A percentile compares a stretch with the other conserved stretches of the same genome.
These are phyloP conservation scores for Chaenogobius annularis DNA, from an alignment of 2,113 vertebrate genomes.

Conservation along the genomic window DNA sequence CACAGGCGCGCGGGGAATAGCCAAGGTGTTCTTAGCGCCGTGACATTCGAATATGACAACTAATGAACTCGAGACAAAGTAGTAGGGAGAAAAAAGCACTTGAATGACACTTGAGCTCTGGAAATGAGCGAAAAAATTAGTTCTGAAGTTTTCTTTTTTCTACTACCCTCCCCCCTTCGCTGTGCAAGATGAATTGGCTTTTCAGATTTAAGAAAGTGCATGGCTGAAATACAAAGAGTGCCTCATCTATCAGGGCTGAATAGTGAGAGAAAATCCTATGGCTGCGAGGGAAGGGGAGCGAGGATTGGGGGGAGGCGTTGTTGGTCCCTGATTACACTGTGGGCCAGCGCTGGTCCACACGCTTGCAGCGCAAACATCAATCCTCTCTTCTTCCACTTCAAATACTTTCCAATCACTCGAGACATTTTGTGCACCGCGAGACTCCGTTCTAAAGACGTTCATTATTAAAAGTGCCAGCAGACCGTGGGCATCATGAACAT, in stretches of 20 bases:
- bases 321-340: constrained; percentile 76
- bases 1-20: constrained; percentile 15
- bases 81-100: constrained; percentile 51
- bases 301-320: constrained; percentile 36
- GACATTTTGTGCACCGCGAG: constrained; percentile 68
- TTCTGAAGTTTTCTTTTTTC: constrained; percentile 63
- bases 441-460: constrained; percentile 58
- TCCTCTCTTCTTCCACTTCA: constrained; percentile 67
- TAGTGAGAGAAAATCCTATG: constrained; percentile 77
- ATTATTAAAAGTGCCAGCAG: constrained; percentile 49
- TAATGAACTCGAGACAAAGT: constrained; percentile 66
- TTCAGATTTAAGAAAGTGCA: constrained; percentile 80
- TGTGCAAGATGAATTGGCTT: constrained; percentile 79
- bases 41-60: constrained; percentile 57
- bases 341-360: constrained; percentile 64
- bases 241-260: constrained; percentile 80
- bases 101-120: constrained; percentile 69
- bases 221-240: constrained; percentile 77
- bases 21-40: constrained; percentile 22
- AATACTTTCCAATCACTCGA: constrained; percentile 74
- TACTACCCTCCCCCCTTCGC: constrained; percentile 50
- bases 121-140: constrained; percentile 43
- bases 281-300: constrained; percentile 29
- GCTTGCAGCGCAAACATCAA: constrained; percentile 71
- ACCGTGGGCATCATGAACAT: constrained; percentile 49